Conservation (phyloP, 2,888 invertebrate species). For the Dexiosoma caninum region DNA sequence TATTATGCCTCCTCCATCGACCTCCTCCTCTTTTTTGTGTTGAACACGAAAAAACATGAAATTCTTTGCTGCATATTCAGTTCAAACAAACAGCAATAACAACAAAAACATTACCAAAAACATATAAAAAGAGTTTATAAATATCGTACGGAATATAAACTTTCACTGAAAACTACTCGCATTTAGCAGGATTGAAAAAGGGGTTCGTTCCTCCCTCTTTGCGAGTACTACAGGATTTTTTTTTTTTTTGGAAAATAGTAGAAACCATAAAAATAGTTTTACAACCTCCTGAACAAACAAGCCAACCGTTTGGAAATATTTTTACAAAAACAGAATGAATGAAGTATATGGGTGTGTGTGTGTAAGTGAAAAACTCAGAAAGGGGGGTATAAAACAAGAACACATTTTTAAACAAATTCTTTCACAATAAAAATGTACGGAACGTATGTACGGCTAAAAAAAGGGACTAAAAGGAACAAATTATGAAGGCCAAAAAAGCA, state of each 20-base stretch:
- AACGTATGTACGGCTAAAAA: constrained; percentile 34
- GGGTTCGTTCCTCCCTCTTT: background rate
- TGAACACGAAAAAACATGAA: constrained; percentile 12
- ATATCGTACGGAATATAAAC: constrained; percentile 30
- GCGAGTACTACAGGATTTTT: background rate
- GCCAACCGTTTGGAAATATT: constrained; percentile 22
- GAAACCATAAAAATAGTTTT: constrained; percentile 35
- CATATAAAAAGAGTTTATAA: constrained; percentile 61
- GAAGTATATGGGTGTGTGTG: too few species aligned
- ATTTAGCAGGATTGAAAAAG: background rate
- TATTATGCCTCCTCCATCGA: background rate
- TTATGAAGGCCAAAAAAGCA: constrained; percentile 19
- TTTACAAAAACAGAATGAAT: constrained; percentile 11
- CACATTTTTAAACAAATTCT: constrained; percentile 46
- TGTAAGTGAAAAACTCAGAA: background rate
- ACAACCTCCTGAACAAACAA: constrained; percentile 12
- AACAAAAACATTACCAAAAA: constrained; percentile 47
- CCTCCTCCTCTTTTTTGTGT: background rate
- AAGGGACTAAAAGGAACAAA: constrained; percentile 49
- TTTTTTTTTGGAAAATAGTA: constrained; percentile 13
- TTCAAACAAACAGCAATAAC: background rate
- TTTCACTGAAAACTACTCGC: constrained; percentile 48
- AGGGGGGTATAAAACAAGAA: background rate
- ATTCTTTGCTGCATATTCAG: constrained; percentile 19
- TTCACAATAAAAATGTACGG: constrained; percentile 12